Percentiles rank a stretch among this genome's conserved stretches.
Conservation (phyloP, 1,140 invertebrate species). For the Hylyphantes graminicola region DNA sequence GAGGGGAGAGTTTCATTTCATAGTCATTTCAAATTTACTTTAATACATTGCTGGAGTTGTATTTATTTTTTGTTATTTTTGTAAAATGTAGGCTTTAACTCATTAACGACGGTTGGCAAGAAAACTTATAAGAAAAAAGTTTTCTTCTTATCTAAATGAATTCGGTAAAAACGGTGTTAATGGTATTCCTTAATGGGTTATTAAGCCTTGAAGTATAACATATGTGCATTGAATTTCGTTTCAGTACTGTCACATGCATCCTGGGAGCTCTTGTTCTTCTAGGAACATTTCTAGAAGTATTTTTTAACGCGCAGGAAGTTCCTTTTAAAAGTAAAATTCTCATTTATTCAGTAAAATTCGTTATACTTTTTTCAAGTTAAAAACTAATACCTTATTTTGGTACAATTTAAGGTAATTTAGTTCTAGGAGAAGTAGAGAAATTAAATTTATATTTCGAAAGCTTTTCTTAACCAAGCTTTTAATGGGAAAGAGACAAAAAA, state of each 20-base stretch:
- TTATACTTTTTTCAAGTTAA: background rate
- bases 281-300: background rate
- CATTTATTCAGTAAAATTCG: background rate
- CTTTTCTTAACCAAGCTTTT: background rate
- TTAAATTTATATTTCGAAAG: background rate
- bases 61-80: no score
- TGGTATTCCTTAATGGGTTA: background rate
- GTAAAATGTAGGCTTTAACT: background rate
- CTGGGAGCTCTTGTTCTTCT: background rate
- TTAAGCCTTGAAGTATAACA: background rate
- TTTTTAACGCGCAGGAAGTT: background rate
- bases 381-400: background rate
- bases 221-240: background rate
- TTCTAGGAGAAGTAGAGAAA: background rate
- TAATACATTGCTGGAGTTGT: no score
- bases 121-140: background rate
- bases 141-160: background rate
- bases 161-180: background rate
- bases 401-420: background rate
- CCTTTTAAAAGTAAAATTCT: background rate
- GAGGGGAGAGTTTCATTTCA: no score
- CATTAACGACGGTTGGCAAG: background rate
- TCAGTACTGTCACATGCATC: background rate
- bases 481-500: no score
- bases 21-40: no score